These are phyloP conservation scores for Pagrus major DNA, from an alignment of 2,113 vertebrate genomes.

Conservation along the genomic window DNA sequence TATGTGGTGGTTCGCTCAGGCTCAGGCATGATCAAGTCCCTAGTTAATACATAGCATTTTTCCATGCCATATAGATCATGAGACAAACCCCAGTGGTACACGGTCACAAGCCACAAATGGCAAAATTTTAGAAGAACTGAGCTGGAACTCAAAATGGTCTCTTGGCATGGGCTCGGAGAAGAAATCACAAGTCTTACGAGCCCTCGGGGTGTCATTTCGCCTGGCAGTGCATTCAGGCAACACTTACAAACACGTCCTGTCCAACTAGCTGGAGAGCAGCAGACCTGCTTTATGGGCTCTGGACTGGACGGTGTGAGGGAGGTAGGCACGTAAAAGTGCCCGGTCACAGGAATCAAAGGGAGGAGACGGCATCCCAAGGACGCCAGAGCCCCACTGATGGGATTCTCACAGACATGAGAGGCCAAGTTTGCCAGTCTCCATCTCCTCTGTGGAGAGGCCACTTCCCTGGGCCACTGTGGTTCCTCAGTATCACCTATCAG, in stretches of 20 bases:
- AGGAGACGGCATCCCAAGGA: conserved; percentile 52
- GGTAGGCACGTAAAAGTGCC: conserved; percentile 65
- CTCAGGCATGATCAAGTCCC: conserved; percentile 29
- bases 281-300: conserved; percentile 74
- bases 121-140: conserved; percentile 59
- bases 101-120: conserved; percentile 68
- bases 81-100: conserved; percentile 55
- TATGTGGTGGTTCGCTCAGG: conserved; percentile 37
- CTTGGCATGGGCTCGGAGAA: conserved; percentile 58
- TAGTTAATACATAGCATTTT: conserved; percentile 49
- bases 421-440: conserved; percentile 77
- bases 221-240: conserved; percentile 77
- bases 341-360: conserved; percentile 72
- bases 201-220: conserved; percentile 75
- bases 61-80: conserved; percentile 38
- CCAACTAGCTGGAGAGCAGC: conserved; percentile 72
- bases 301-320: conserved; percentile 57
- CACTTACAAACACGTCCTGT: conserved; percentile 77
- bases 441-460: conserved; percentile 78
- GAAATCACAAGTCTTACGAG: conserved; percentile 77
- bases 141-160: conserved; percentile 64
- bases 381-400: conserved; percentile 48
- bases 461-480: conserved; percentile 86
- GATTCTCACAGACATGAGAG: conserved; percentile 77
- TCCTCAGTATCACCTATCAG: conserved; percentile 92